Conservation (phyloP, 2,797 vertebrate genomes). For the Ispidina picta region DNA sequence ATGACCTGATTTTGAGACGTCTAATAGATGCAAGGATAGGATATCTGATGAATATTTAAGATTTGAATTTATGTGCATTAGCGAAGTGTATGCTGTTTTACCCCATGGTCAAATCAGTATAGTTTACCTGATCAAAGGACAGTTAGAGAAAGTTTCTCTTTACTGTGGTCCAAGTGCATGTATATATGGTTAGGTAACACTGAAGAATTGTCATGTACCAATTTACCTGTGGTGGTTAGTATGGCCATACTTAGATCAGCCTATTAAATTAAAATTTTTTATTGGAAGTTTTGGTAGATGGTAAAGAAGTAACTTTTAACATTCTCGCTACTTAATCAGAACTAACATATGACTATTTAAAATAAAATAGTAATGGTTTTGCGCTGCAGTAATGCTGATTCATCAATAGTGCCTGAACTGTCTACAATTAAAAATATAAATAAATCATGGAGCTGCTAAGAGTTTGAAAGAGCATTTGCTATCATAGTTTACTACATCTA, state of each 20-base stretch:
- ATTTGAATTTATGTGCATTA: background rate
- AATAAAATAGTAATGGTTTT: background rate
- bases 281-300: background rate
- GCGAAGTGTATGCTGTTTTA: background rate
- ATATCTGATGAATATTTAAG: background rate
- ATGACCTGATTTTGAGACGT: background rate
- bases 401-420: background rate
- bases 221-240: background rate
- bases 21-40: background rate
- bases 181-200: rapidly evolving
- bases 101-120: background rate
- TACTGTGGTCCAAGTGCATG: background rate
- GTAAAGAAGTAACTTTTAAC: background rate
- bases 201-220: background rate
- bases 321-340: background rate
- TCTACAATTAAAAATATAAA: background rate
- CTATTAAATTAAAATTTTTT: background rate
- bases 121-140: background rate
- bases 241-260: background rate
- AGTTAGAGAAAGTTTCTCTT: background rate
- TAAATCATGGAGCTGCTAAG: background rate
- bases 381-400: background rate
- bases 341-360: background rate
- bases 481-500: background rate
- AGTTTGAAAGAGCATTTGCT: background rate